Conservation (phyloP, 2,113 vertebrate genomes). For the Megaceryle maxima region DNA sequence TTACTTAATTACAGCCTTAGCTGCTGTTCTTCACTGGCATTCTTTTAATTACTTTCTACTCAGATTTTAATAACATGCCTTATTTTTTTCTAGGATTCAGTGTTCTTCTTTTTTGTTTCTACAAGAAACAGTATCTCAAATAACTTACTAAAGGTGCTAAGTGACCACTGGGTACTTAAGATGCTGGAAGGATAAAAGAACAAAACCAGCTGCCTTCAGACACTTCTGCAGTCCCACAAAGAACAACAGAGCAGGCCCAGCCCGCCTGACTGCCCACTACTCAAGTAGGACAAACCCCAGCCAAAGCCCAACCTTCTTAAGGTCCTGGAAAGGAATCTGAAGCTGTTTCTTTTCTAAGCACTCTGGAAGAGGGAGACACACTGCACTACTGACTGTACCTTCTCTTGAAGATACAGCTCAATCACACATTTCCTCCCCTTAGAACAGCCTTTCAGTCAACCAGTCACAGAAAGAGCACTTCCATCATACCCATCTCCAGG, state of each 20-base stretch:
- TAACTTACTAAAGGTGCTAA: not conserved
- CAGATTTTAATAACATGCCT: not conserved
- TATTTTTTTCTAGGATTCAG: not conserved
- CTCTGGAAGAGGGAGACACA: not conserved
- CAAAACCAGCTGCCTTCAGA: not conserved
- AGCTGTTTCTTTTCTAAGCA: not conserved
- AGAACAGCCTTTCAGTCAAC: not conserved
- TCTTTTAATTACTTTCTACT: not conserved
- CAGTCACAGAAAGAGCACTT: not conserved
- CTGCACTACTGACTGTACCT: not conserved
- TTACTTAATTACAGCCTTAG: not conserved
- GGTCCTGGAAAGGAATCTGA: not conserved
- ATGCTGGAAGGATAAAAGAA: not conserved
- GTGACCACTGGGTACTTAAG: not conserved
- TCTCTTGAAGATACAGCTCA: not conserved
- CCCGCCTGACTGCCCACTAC: rapidly evolving
- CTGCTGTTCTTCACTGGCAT: not conserved
- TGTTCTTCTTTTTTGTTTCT: not conserved
- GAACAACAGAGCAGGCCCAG: rapidly evolving
- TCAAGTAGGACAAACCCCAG: not conserved
- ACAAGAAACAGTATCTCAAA: not conserved
- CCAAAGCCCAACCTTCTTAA: not conserved
- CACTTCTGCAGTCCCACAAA: rapidly evolving
- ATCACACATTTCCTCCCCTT: not conserved
- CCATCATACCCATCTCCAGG: not conserved